These are phyloP conservation scores for Craseonycteris thonglongyai DNA, from an alignment of 2,113 vertebrate genomes.

Conservation along the genomic window DNA sequence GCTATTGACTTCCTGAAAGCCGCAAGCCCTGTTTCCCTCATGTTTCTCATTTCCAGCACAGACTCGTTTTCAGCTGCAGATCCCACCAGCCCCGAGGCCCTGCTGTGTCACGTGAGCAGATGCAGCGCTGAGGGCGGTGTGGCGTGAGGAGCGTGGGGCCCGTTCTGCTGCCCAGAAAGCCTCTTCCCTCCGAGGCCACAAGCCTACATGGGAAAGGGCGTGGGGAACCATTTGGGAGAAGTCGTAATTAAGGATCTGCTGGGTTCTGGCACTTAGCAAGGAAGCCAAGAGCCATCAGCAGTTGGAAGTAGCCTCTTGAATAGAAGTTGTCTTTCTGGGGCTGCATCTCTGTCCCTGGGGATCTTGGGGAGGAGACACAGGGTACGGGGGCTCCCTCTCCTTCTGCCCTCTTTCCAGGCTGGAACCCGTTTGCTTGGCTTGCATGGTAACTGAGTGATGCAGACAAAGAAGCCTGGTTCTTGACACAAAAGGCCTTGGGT, in stretches of 20 bases:
- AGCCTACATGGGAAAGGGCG: not conserved
- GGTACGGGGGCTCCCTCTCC: accelerated
- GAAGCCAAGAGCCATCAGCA: not conserved
- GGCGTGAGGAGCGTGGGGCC: not conserved
- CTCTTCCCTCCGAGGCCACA: not conserved
- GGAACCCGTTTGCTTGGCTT: accelerated
- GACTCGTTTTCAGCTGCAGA: not conserved
- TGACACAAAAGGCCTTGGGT: not conserved
- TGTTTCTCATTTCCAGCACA: not conserved
- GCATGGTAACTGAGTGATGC: not conserved
- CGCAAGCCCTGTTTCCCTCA: constrained; percentile 16
- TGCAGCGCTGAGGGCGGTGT: not conserved
- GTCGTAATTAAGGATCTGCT: constrained; percentile 59
- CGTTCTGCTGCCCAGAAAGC: constrained; percentile 31
- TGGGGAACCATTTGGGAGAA: constrained; percentile 24
- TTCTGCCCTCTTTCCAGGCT: too few species aligned
- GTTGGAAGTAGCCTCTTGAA: not conserved
- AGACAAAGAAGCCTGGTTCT: not conserved
- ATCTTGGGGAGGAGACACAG: not conserved
- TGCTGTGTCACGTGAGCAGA: not conserved
- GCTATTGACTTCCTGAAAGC: not conserved
- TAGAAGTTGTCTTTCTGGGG: not conserved
- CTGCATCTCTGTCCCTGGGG: not conserved
- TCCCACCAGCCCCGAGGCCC: constrained; percentile 27
- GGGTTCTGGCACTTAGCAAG: not conserved